These are phyloP conservation scores for Dallia pectoralis DNA, from an alignment of 2,797 vertebrate species.

Conservation along the genomic window DNA sequence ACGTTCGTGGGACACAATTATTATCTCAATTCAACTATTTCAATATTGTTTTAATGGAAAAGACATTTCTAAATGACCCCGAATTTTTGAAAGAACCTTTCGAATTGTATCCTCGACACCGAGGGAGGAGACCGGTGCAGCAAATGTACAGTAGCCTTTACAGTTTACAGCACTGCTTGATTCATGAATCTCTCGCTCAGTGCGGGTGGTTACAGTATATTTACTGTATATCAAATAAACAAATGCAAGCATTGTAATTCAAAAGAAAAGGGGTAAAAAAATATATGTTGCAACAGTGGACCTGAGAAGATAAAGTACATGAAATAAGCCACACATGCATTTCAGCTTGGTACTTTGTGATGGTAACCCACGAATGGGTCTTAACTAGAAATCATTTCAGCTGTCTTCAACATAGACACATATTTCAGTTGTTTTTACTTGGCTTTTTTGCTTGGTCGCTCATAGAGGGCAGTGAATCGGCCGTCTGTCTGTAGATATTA, in stretches of 20 bases:
- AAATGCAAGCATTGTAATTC: too few species aligned
- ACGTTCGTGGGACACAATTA: too few species aligned
- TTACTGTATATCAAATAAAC: too few species aligned
- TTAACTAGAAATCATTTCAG: neutral
- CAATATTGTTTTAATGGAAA: too few species aligned
- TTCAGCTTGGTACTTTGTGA: neutral
- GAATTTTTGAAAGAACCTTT: too few species aligned
- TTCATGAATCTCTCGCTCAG: neutral
- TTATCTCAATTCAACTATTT: too few species aligned
- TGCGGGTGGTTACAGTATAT: neutral
- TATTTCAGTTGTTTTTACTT: neutral
- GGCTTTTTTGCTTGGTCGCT: neutral
- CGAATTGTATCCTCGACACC: too few species aligned
- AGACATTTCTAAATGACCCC: too few species aligned
- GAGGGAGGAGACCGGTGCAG: neutral
- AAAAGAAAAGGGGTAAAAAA: too few species aligned
- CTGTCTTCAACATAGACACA: neutral
- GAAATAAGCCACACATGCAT: neutral
- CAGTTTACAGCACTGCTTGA: neutral
- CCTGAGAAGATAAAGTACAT: too few species aligned
- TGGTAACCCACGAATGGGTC: neutral
- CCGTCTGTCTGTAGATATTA: neutral
- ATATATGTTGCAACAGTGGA: too few species aligned
- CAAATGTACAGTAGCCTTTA: too few species aligned
- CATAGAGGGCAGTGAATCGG: neutral